These are phyloP conservation scores for Reticulitermes speratus DNA, from an alignment of 1,140 invertebrate species.

Conservation along the genomic window DNA sequence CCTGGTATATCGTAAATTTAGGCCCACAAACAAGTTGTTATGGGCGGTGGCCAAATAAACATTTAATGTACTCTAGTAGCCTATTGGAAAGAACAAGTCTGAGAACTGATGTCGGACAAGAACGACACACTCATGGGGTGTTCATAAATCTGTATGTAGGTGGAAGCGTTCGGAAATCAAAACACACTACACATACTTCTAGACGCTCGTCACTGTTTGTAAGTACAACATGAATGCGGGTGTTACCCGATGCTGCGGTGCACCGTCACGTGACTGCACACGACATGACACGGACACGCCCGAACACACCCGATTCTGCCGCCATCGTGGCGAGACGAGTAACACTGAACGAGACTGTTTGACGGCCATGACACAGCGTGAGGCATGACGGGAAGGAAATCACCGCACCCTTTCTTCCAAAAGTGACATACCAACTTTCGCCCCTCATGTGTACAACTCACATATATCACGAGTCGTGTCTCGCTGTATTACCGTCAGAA, in stretches of 20 bases:
- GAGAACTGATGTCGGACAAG: slow-evolving; percentile 3
- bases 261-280: neutral
- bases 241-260: no score
- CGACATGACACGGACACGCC: slow-evolving; percentile 6
- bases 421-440: neutral
- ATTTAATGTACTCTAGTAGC: slow-evolving; percentile 6
- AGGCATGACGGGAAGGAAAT: neutral
- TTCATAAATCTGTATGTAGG: slow-evolving; percentile 4
- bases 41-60: neutral
- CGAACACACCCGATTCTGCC: slow-evolving; percentile 3
- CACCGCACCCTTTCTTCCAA: neutral
- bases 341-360: neutral
- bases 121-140: neutral
- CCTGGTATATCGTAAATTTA: neutral
- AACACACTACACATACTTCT: no score
- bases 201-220: no score
- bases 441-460: neutral
- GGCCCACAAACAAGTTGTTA: neutral
- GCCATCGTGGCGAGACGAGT: neutral
- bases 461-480: no score
- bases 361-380: slow-evolving; percentile 5
- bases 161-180: neutral
- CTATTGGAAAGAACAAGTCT: neutral
- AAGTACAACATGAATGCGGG: no score
- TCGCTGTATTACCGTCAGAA: no score